These are phyloP conservation scores for Zapornia atra DNA, from an alignment of 2,113 vertebrate genomes.

Conservation along the genomic window DNA sequence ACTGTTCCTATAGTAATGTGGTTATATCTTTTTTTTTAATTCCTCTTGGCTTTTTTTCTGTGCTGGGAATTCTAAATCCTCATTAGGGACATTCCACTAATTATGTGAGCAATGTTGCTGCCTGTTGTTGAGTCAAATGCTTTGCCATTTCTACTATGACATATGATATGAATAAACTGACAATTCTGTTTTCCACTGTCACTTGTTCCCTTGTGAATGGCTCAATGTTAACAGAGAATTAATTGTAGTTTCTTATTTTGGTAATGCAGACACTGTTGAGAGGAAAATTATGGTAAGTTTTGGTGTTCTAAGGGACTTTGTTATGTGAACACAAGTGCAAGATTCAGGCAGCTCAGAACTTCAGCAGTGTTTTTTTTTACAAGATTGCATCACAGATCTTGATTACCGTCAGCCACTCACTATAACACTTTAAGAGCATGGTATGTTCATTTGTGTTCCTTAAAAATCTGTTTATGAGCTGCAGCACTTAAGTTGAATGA, in stretches of 20 bases:
- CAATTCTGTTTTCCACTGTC: not conserved
- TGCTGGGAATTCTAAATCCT: not conserved
- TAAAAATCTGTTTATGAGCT: not conserved
- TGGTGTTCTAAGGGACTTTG: not conserved
- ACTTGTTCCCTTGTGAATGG: not conserved
- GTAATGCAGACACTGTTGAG: not conserved
- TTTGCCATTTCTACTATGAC: not conserved
- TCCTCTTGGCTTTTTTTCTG: not conserved
- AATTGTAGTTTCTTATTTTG: not conserved
- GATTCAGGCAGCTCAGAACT: not conserved
- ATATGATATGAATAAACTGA: not conserved
- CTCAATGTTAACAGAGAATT: not conserved
- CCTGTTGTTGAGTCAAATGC: not conserved
- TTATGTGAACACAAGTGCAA: not conserved
- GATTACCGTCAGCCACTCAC: not conserved
- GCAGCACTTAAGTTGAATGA: not conserved
- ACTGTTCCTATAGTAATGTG: not conserved
- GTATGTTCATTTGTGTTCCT: not conserved
- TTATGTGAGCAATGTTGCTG: not conserved
- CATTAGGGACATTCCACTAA: not conserved
- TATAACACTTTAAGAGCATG: not conserved
- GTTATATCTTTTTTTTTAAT: not conserved
- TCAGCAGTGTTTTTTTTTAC: not conserved
- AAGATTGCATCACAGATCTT: not conserved
- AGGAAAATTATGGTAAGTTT: not conserved